Evolutionary conservation across 2,797 vertebrate genomes (phyloP).

Genomic region (Protonibea diacanthus): DNA sequence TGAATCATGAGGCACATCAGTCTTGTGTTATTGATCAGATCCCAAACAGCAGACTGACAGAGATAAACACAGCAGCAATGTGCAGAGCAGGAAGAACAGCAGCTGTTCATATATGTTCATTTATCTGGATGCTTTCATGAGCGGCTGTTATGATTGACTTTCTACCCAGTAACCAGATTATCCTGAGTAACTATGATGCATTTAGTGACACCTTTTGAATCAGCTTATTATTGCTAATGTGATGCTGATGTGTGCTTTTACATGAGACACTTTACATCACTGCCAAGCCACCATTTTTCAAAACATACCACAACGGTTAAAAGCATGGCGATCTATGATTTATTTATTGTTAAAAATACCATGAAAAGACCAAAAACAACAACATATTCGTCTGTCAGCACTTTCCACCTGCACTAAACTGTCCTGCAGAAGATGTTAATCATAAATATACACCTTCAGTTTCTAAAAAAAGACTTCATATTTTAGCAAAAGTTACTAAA

Average conservation of each 20-base stretch:
- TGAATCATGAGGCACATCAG: slow-evolving; percentile 84
- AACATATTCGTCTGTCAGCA: neutral
- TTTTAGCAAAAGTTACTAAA: neutral
- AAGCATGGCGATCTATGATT: no score
- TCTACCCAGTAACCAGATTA: slow-evolving; percentile 32
- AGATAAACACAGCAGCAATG: slow-evolving; percentile 72
- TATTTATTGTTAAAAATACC: neutral
- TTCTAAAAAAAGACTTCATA: neutral
- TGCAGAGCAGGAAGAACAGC: slow-evolving; percentile 54
- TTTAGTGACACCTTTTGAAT: slow-evolving; percentile 1
- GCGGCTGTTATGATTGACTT: slow-evolving; percentile 23
- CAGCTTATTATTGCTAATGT: slow-evolving; percentile 10
- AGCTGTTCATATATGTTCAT: slow-evolving; percentile 45
- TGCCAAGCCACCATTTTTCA: slow-evolving; percentile 1
- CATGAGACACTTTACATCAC: neutral
- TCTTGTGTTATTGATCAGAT: slow-evolving; percentile 84
- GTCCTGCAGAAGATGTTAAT: neutral
- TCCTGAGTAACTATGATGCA: neutral
- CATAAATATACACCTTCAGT: neutral
- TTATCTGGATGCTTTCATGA: slow-evolving; percentile 29
- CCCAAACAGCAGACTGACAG: slow-evolving; percentile 74
- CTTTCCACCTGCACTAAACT: neutral
- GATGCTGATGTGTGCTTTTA: neutral
- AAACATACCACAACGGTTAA: no score
- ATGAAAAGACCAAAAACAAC: neutral